Evolutionary conservation across 2,113 vertebrate genomes (phyloP).

Genomic region (Percopsis transmontana): DNA sequence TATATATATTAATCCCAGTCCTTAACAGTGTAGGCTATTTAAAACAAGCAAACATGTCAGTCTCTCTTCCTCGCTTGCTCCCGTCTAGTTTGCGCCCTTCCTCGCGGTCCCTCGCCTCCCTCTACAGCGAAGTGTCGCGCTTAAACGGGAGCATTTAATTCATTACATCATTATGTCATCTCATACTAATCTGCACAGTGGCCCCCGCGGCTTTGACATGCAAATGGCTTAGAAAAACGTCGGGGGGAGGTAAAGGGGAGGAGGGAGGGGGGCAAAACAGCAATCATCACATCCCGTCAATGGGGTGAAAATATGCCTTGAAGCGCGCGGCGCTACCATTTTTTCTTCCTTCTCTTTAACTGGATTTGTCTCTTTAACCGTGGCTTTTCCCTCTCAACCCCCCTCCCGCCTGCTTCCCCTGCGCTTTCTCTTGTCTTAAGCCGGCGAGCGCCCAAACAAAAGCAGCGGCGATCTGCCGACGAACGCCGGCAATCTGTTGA

Average conservation of each 20-base stretch:
- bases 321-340: conserved; percentile 61
- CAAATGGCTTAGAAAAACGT: conserved; percentile 83
- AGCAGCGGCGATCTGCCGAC: conserved; percentile 83
- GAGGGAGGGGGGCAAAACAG: conserved; percentile 73
- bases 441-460: conserved; percentile 74
- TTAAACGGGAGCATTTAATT: conserved; percentile 91
- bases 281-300: conserved; percentile 90
- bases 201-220: conserved; percentile 91
- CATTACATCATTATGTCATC: conserved; percentile 95
- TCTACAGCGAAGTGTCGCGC: conserved; percentile 52
- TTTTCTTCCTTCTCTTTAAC: conserved; percentile 59
- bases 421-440: conserved; percentile 1
- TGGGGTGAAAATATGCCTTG: conserved; percentile 81
- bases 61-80: conserved; percentile 24
- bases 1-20: conserved; percentile 25
- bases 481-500: conserved; percentile 86
- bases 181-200: conserved; percentile 89
- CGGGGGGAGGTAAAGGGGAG: conserved; percentile 80
- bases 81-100: conserved; percentile 31
- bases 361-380: conserved; percentile 70
- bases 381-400: conserved; percentile 36
- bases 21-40: conserved; percentile 32
- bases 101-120: conserved; percentile 45
- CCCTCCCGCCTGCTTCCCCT: conserved; percentile 46
- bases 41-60: conserved; percentile 39